Base-by-base conservation (phyloP, 2,888 invertebrate genomes). In the Oasisia sp. region DNA sequence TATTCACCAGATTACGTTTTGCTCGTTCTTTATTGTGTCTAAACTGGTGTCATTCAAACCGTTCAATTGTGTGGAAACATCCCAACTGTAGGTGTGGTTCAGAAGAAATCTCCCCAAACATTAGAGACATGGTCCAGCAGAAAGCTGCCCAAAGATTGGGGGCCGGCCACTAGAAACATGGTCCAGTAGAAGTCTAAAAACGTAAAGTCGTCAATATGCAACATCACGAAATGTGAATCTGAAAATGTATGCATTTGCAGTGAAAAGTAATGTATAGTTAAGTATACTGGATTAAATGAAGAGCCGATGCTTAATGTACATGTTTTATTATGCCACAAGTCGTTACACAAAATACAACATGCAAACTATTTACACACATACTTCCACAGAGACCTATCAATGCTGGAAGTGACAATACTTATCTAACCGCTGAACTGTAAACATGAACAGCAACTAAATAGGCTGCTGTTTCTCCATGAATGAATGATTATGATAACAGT, bases 361-460 rank as follows among this genome's bases (percentile, higher is more conserved):
- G n/a, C 74, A 74, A 74, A 74, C 74, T 74, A 74, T 74, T 7
- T 74, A 74, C 74, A 74, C 7, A 27, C n/a, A 74, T 14, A 74
- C n/a, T 74, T 74, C 74, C 74, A 58, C 58, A 27, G 74, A 74
- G n/a, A 19, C n/a, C 7, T 7, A 74, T 74, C 19, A 74, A 74
- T 19, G 74, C n/a, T 74, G 27, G 74, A 74, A 14, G 19, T 27
- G 74, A 19, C n/a, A 27, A 74, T 5, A 74, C 27, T 74, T 74
- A 74, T 74, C 74, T 74, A 74, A 74, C 74, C 74, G 74, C 74
- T 74, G 74, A 74, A 74, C 74, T 74, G 74, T 74, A 9, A 50
- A 50, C 14, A 50, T 50, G 50, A 50, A 50, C 50, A 74, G 74
- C 74, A 74, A 74, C 74, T 27, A 74, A 7, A 74, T 19, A 74